Conservation (phyloP, 2,888 invertebrate genomes). For the Gymnosoma rotundatum region DNA sequence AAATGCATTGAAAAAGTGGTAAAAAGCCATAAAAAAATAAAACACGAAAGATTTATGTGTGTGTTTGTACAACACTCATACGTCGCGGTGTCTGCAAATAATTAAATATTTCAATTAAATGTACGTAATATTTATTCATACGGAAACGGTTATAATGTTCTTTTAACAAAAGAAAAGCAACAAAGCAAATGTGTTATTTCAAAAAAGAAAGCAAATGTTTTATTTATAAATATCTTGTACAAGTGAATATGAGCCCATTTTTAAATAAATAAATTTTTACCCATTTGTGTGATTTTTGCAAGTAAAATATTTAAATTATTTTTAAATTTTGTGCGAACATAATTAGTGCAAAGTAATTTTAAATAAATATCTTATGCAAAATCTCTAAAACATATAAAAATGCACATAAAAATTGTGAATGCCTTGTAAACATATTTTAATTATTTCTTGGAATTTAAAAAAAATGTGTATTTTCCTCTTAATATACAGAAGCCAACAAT, state of each 20-base stretch:
- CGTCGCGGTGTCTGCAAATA: conserved; percentile 49
- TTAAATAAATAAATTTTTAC: no score
- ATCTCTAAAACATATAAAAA: neutral
- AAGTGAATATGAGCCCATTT: no score
- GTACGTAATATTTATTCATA: conserved; percentile 20
- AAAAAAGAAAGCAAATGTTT: neutral
- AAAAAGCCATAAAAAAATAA: neutral
- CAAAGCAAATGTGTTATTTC: neutral
- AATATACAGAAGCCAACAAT: no score
- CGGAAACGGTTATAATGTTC: neutral
- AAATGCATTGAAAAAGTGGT: neutral
- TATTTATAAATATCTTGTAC: neutral
- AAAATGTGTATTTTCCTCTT: neutral
- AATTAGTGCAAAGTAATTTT: neutral
- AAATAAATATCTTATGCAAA: neutral
- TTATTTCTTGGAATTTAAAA: conserved; percentile 5
- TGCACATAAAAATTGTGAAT: neutral
- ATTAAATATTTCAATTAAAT: conserved; percentile 47
- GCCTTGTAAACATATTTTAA: conserved; percentile 3
- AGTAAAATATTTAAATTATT: neutral
- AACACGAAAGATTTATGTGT: neutral
- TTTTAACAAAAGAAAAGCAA: neutral
- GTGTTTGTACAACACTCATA: conserved; percentile 29
- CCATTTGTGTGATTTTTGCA: no score
- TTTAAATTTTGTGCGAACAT: conserved; percentile 14